These are phyloP conservation scores for Choloepus hoffmanni DNA, from an alignment of 2,113 vertebrate genomes.

Conservation along the genomic window DNA sequence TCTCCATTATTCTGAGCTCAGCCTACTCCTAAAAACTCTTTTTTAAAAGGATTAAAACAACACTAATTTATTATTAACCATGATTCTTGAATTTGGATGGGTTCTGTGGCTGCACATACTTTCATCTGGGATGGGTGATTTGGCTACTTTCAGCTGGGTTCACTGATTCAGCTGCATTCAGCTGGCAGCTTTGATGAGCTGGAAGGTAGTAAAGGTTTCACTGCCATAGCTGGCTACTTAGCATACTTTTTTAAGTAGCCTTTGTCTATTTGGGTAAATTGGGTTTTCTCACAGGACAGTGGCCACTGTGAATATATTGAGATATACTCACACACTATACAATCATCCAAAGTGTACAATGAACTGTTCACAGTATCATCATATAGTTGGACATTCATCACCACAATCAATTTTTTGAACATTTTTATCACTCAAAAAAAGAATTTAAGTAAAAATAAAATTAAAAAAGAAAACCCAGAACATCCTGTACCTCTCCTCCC, in stretches of 20 bases:
- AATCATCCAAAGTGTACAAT: too few species aligned
- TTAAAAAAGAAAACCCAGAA: too few species aligned
- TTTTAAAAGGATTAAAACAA: background rate
- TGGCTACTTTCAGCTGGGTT: background rate
- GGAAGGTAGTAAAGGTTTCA: background rate
- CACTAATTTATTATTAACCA: background rate
- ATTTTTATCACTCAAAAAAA: too few species aligned
- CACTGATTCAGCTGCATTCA: background rate
- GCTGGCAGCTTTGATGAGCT: background rate
- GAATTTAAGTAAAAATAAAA: too few species aligned
- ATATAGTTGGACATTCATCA: too few species aligned
- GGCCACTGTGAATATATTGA: background rate
- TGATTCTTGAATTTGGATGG: background rate
- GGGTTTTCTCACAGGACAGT: background rate
- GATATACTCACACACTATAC: too few species aligned
- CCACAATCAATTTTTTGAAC: too few species aligned
- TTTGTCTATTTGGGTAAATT: background rate
- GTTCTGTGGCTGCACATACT: background rate
- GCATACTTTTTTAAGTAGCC: background rate
- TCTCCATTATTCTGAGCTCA: too few species aligned
- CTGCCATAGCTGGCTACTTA: background rate
- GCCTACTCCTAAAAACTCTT: too few species aligned
- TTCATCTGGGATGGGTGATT: background rate
- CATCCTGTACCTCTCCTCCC: too few species aligned
- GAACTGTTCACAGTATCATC: too few species aligned